Conservation (phyloP, 1,140 invertebrate species). For the Drosophila bipectinata region DNA sequence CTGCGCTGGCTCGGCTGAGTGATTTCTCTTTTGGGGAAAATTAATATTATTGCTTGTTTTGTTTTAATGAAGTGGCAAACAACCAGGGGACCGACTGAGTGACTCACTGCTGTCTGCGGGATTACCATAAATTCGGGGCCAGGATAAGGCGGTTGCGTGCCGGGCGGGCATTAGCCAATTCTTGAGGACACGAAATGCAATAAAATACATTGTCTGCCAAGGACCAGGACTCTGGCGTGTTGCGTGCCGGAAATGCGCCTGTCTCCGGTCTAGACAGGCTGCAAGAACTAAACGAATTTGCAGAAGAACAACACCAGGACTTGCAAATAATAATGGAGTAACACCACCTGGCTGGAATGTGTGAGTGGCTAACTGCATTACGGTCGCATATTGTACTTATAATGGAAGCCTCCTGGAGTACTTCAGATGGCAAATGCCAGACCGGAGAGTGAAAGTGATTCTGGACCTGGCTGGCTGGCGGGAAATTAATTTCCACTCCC, state of each 20-base stretch:
- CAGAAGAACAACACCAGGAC: conserved; percentile 10
- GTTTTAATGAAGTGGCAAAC: conserved; percentile 42
- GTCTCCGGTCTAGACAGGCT: conserved; percentile 63
- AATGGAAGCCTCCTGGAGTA: conserved; percentile 7
- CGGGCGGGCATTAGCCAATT: conserved; percentile 34
- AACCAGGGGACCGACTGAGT: conserved; percentile 15
- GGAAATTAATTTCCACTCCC: conserved; percentile 46
- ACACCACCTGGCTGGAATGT: conserved; percentile 2
- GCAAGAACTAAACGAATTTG: conserved; percentile 45
- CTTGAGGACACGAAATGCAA: conserved; percentile 51
- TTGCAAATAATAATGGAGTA: conserved; percentile 22
- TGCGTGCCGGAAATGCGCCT: conserved; percentile 69
- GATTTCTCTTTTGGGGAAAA: conserved; percentile 43
- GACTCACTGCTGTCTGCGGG: conserved; percentile 3
- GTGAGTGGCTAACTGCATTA: conserved; percentile 46
- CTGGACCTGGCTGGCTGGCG: conserved; percentile 15
- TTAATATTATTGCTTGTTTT: conserved; percentile 54
- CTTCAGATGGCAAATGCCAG: conserved; percentile 20
- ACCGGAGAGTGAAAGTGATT: conserved; percentile 29
- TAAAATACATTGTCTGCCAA: conserved; percentile 60
- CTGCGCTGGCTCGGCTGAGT: conserved; percentile 11
- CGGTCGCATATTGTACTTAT: conserved; percentile 29
- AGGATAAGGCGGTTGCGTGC: conserved; percentile 37
- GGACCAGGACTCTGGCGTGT: conserved; percentile 19
- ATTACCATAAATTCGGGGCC: conserved; percentile 46